Base-by-base conservation (phyloP, 2,888 invertebrate species). In the Ariolimax columbianus region DNA sequence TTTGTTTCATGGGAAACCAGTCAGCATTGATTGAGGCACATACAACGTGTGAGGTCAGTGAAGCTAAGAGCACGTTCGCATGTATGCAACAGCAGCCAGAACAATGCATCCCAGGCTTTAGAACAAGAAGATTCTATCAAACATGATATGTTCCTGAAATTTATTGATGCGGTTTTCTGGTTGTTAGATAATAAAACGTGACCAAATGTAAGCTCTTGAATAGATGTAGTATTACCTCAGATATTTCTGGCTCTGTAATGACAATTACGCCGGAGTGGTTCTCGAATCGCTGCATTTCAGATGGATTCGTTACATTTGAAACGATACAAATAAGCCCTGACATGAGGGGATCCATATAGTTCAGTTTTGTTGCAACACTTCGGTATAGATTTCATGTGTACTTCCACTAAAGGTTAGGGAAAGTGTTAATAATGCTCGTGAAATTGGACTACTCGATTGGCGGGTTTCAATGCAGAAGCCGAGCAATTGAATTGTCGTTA, bases 41-140 rank as follows among this genome's bases (percentile, higher is more conserved):
- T 33, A 68, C 73, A n/a, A 30, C 38, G n/a, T 47, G 73, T 73
- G 73, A 73, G 73, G 43, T 47, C 40, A 7, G n/a, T n/a, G n/a
- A 73, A 73, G 47, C 73, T 73, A n/a, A 9, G 47, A 73, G 73
- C 73, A 73, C 73, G 73, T 73, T 43, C 47, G 47, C 36, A 19
- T 23, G 47, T n/a, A 73, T 26, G 11, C 26, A 73, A 73, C 73
- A 73, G 43, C n/a, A 4, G 3, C 17, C n/a, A 73, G 40, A 14
- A 47, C 73, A 73, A 73, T 73, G 73, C 38, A 6, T n/a, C 26
- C 47, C n/a, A 43, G 14, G 11, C 2, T 30, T 43, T 43, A 47
- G 73, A 73, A 73, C 30, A 47, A 30, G 73, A 73, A 73, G 2
- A 43, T n/a, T 73, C 43, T 73, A 73, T 73, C 47, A 43, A 43